Base-by-base conservation (phyloP, 2,888 invertebrate species). In the Thera britannica region DNA sequence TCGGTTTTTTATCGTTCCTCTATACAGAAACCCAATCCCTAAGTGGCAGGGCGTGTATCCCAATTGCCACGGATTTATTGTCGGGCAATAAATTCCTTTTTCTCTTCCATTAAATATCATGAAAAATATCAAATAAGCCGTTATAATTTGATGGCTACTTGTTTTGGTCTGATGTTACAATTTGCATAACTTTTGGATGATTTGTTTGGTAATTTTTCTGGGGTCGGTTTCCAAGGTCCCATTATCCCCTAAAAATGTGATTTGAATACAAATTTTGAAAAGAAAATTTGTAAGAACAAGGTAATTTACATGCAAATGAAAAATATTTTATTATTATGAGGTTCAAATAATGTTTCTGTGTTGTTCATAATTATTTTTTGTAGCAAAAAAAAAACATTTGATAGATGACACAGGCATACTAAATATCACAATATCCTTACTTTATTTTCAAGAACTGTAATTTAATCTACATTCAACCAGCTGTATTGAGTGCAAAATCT, bases 91-190 rank as follows among this genome's bases (percentile, higher is more conserved):
- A 88, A 88, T 88, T 79, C 70, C 72, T 63, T 76, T 75, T 76
- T 74, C 71, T 72, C 71, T 68, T 35, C 86, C 88, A 88, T 88
- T 87, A 84, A 87, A 85, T 84, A 82, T 81, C 81, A 85, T 83
- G 82, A 82, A 83, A 86, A 86, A 85, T 85, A 84, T 83, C 82
- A 83, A 87, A 87, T 87, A 85, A 85, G 75, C 78, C 77, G 80
- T 75, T 81, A 83, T 83, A 84, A 84, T 83, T 82, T 78, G 74
- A 75, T 70, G 63, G 68, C 62, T 69, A 62, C 69, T 55, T 62
- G 62, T 70, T 66, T 63, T 59, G 66, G 60, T 60, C 54, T 59
- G 65, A 62, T 69, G 62, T 70, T 56, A 57, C 63, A 51, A 60
- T 67, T 67, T 67, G 60, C 63, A 67, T 67, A 67, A 63, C 57